Conservation (phyloP, 2,797 vertebrate genomes). For the Acanthiza pusilla region DNA sequence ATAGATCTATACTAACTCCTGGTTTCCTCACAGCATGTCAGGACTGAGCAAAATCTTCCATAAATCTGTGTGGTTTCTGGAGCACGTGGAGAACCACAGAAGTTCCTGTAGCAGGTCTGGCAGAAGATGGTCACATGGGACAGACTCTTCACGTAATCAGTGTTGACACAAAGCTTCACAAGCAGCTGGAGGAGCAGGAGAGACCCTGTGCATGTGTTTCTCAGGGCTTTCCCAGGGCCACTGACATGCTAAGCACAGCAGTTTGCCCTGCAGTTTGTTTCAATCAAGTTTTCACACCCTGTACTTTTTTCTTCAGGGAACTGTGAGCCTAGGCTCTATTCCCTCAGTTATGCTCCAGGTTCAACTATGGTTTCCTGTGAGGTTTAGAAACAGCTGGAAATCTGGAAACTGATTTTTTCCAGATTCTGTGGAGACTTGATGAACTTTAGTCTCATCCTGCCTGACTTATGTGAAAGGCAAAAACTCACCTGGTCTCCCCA, state of each 20-base stretch:
- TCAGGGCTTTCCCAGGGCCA: not conserved
- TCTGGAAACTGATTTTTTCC: not conserved
- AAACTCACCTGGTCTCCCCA: not conserved
- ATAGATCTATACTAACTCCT: slow-evolving; percentile 34
- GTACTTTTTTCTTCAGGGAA: not conserved
- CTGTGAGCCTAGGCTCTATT: not conserved
- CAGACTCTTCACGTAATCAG: not conserved
- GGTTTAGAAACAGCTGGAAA: not conserved
- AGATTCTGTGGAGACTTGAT: not conserved
- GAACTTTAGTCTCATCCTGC: not conserved
- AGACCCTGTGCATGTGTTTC: not conserved
- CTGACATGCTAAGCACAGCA: not conserved
- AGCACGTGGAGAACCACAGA: not conserved
- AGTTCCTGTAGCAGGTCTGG: not conserved
- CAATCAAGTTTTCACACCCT: not conserved
- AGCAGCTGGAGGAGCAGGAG: not conserved
- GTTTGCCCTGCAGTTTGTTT: not conserved
- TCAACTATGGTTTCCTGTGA: not conserved
- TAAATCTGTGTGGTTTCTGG: not conserved
- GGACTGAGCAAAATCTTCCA: not conserved
- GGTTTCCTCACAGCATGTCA: not conserved
- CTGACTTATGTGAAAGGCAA: not conserved
- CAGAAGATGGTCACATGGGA: not conserved
- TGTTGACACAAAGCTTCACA: not conserved
- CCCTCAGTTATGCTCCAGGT: not conserved